Evolutionary conservation across 2,888 invertebrate genomes (phyloP).

Genomic region (Dryocosmus kuriphilus): DNA sequence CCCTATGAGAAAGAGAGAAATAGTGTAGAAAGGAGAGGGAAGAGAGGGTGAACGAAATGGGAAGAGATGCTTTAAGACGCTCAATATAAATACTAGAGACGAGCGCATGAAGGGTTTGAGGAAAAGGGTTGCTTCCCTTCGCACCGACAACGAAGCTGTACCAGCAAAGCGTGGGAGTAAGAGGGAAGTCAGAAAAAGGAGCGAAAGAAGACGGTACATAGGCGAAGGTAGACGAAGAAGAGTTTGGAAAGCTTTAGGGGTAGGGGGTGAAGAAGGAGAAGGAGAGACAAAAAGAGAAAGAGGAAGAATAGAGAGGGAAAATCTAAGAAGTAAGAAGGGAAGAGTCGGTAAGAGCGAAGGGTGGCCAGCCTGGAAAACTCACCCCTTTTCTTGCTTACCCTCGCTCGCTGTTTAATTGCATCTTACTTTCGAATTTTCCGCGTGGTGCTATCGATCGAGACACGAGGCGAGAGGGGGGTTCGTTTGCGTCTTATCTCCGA

Average conservation of each 20-base stretch:
- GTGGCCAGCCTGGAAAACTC: constrained; percentile 75
- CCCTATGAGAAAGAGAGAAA: neutral
- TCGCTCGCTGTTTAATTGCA: constrained; percentile 78
- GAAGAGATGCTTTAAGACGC: constrained; percentile 77
- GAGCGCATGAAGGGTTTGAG: constrained; percentile 67
- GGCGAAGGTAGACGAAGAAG: constrained; percentile 53
- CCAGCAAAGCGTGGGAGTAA: constrained; percentile 50
- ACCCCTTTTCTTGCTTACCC: constrained; percentile 78
- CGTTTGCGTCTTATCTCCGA: constrained; percentile 78
- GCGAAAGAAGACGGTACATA: constrained; percentile 53
- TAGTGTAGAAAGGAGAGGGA: constrained; percentile 50
- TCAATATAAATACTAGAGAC: constrained; percentile 75
- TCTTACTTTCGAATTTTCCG: constrained; percentile 78
- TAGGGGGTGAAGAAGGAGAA: constrained; percentile 51
- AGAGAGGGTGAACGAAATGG: constrained; percentile 51
- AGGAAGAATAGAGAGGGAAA: constrained; percentile 53
- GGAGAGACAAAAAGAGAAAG: constrained; percentile 54
- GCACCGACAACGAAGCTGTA: constrained; percentile 68
- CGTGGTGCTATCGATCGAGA: constrained; percentile 78
- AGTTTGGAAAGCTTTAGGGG: constrained; percentile 17
- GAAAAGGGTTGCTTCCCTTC: constrained; percentile 77
- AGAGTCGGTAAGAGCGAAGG: constrained; percentile 55
- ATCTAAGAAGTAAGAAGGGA: constrained; percentile 47
- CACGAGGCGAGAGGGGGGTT: constrained; percentile 71
- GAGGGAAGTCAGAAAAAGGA: constrained; percentile 58